Evolutionary conservation across 92 coral and sea anemone species (phyloP).

Genomic region (Diadumene lineata): DNA sequence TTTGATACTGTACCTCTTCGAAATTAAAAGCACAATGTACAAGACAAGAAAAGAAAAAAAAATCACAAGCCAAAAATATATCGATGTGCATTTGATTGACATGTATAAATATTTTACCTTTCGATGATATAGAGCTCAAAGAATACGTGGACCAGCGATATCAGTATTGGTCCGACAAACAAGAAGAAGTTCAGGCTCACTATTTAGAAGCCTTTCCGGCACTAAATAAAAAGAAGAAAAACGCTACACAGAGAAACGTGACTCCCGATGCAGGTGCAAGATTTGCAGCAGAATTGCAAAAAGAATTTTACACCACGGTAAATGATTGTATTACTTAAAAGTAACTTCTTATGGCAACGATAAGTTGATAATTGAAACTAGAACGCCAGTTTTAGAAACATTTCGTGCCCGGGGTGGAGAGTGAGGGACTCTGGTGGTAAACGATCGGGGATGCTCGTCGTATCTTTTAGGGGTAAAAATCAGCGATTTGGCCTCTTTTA

Average conservation of each 20-base stretch:
- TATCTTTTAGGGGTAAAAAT: too few species aligned
- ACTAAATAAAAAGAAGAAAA: background rate
- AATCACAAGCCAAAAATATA: too few species aligned
- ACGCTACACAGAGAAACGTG: background rate
- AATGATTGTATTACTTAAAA: background rate
- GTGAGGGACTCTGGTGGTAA: too few species aligned
- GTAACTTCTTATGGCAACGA: too few species aligned
- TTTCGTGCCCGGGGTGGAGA: too few species aligned
- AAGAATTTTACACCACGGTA: constrained; percentile 14
- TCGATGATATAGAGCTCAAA: constrained; percentile 1
- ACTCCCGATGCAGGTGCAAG: background rate
- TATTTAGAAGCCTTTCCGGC: constrained; percentile 14
- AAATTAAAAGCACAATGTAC: background rate
- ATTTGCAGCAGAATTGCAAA: constrained; percentile 21
- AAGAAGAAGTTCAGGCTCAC: background rate
- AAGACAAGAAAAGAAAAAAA: background rate
- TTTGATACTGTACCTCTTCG: background rate
- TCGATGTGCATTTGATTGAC: too few species aligned
- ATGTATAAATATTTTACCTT: background rate
- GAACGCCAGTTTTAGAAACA: too few species aligned
- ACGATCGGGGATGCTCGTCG: too few species aligned
- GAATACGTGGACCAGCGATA: background rate
- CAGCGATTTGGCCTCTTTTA: too few species aligned
- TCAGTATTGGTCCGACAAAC: constrained; percentile 1
- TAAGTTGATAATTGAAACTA: too few species aligned